Conservation (phyloP, 2,113 vertebrate species). For the Ceratotherium simum region DNA sequence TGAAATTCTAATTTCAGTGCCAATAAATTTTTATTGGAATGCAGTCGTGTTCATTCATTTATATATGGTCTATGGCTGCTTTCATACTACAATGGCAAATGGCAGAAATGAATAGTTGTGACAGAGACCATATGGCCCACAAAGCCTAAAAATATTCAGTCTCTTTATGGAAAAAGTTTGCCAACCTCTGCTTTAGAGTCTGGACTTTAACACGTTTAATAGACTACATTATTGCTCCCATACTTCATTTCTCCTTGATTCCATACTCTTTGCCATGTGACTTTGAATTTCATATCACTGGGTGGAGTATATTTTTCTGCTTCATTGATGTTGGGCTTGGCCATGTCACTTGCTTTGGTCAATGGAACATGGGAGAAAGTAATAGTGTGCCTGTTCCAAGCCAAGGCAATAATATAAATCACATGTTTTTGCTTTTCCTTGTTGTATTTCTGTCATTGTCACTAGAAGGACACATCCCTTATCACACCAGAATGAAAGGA, state of each 20-base stretch:
- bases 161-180: not conserved
- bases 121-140: not conserved
- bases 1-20: constrained; percentile 55
- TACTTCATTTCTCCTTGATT: constrained; percentile 14
- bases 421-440: not conserved
- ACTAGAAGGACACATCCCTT: not conserved
- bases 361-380: constrained; percentile 9
- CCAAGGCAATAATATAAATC: not conserved
- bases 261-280: not conserved
- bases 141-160: constrained; percentile 11
- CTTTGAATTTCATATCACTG: not conserved
- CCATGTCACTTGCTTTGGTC: not conserved
- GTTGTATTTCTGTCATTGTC: not conserved
- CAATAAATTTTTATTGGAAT: constrained; percentile 26
- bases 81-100: constrained; percentile 5
- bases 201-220: not conserved
- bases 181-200: not conserved
- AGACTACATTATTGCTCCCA: not conserved
- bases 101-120: not conserved
- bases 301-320: not conserved
- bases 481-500: not conserved
- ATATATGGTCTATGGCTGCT: not conserved
- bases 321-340: not conserved
- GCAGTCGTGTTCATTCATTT: not conserved
- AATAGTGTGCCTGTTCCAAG: not conserved